Conservation (phyloP, 1,140 invertebrate species). For the Parasteatoda tepidariorum region DNA sequence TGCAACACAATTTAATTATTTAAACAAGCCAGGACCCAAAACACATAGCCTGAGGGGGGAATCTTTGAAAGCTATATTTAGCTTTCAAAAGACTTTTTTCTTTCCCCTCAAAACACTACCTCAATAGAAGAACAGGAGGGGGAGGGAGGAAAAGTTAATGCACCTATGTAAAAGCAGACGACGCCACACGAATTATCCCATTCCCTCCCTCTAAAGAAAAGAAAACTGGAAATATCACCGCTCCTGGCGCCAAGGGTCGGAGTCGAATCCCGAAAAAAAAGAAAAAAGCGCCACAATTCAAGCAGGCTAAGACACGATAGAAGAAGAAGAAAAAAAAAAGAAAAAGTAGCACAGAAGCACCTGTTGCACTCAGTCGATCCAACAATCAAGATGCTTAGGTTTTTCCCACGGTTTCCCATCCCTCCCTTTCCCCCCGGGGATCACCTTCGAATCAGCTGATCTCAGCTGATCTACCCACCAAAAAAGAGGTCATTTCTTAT, state of each 20-base stretch:
- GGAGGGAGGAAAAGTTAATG: too few species aligned
- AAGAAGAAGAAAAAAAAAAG: too few species aligned
- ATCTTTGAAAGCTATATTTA: too few species aligned
- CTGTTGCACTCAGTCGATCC: neutral
- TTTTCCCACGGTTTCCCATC: conserved; percentile 9
- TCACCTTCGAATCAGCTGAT: conserved; percentile 10
- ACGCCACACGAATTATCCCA: neutral
- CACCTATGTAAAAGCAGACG: neutral
- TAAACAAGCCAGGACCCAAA: too few species aligned
- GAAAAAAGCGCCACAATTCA: too few species aligned
- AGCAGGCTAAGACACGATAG: neutral
- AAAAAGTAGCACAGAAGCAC: neutral
- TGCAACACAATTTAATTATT: too few species aligned
- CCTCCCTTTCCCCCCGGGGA: neutral
- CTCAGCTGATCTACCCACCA: neutral
- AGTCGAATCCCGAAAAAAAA: too few species aligned
- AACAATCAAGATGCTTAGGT: too few species aligned
- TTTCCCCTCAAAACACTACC: neutral
- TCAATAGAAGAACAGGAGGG: neutral
- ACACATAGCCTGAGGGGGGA: too few species aligned
- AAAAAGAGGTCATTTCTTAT: neutral
- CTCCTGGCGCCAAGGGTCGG: too few species aligned
- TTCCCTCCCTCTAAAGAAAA: too few species aligned
- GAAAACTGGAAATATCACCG: neutral
- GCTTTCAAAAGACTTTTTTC: neutral